A percentile compares a stretch with the other conserved stretches of the same genome.
Conservation (phyloP, 2,888 invertebrate species). For the Orchestes rusci region DNA sequence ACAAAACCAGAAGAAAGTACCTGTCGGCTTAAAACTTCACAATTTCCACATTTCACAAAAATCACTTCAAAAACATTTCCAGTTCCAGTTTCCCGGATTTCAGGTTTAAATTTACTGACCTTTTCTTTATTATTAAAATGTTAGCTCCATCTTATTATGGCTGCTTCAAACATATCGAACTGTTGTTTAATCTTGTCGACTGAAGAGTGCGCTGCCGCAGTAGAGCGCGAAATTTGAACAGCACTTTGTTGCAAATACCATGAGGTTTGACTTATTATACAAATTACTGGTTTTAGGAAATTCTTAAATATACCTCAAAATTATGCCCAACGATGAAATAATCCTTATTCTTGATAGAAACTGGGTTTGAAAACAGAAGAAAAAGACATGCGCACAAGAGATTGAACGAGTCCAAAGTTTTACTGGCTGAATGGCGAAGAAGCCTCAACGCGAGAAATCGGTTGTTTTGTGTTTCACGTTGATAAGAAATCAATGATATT, state of each 20-base stretch:
- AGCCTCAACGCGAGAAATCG: conserved; percentile 10
- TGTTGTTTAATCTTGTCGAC: conserved; percentile 20
- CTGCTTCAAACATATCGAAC: conserved; percentile 41
- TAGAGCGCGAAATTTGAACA: conserved; percentile 14
- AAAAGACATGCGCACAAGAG: conserved; percentile 8
- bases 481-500: conserved; percentile 16
- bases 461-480: conserved; percentile 4
- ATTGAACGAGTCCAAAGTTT: conserved; percentile 13
- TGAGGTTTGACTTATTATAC: too few relatives aligned
- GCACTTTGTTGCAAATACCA: too few relatives aligned
- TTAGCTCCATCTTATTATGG: conserved; percentile 44
- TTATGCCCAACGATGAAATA: too few relatives aligned
- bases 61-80: too few relatives aligned
- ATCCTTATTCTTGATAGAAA: background rate
- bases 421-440: conserved; percentile 3
- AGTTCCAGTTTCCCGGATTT: conserved; percentile 25
- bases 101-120: conserved; percentile 43
- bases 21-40: too few relatives aligned
- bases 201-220: conserved; percentile 15
- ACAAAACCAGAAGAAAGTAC: too few relatives aligned
- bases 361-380: background rate
- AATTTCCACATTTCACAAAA: too few relatives aligned
- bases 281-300: too few relatives aligned
- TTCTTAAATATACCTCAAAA: too few relatives aligned
- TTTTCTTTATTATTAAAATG: conserved; percentile 42